Conservation (phyloP, 2,113 vertebrate genomes). For the Pterocles burchelli region DNA sequence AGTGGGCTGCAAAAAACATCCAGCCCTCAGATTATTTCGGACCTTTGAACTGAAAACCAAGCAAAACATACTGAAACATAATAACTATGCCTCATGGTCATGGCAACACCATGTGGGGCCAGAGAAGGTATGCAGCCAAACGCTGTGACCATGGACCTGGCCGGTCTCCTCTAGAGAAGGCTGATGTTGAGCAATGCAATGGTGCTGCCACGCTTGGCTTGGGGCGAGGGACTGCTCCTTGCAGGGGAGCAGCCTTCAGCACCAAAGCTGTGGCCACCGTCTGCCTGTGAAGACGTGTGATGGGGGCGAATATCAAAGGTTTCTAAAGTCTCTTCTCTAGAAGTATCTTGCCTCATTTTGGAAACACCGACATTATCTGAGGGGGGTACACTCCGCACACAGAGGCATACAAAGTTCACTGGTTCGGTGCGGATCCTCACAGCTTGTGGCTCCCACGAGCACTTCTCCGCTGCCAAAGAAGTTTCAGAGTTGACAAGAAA, state of each 20-base stretch:
- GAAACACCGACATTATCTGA: background rate
- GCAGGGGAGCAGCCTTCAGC: background rate
- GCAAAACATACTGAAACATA: background rate
- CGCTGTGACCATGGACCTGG: rapidly evolving
- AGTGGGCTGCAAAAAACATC: background rate
- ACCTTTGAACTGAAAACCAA: background rate
- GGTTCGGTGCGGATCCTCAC: background rate
- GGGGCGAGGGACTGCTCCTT: background rate
- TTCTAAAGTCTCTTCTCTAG: background rate
- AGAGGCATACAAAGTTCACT: rapidly evolving
- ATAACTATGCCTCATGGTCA: background rate
- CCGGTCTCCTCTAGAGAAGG: background rate
- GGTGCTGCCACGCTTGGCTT: background rate
- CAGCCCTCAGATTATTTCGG: background rate
- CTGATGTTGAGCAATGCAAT: background rate
- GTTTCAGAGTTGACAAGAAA: background rate
- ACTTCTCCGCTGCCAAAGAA: background rate
- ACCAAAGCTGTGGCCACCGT: background rate
- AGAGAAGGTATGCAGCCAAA: background rate
- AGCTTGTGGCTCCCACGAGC: rapidly evolving
- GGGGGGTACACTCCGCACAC: rapidly evolving
- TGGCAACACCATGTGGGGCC: rapidly evolving
- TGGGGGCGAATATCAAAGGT: background rate
- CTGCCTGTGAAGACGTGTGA: rapidly evolving
- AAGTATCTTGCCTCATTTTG: background rate